Base-by-base conservation (phyloP, 1,140 invertebrate genomes). In the Drosophila micromelanica region DNA sequence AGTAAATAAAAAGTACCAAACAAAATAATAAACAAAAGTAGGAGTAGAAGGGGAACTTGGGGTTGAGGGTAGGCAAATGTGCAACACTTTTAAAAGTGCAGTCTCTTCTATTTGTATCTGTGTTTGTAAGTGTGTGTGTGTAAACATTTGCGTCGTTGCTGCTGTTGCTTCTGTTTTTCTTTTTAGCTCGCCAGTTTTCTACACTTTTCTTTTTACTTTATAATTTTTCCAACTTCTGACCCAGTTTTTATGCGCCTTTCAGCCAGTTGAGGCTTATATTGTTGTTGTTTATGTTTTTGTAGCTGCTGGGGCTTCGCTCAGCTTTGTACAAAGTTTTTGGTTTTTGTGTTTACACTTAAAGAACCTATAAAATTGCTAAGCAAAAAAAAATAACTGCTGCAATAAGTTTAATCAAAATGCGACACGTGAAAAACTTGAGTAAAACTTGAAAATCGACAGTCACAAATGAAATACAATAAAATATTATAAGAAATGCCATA, bases 161-260 rank as follows among this genome's bases (percentile, higher is more conserved):
- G 37, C 30, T 71, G 51, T 74, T 56, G 38, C 60, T 73, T 42
- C 30, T 71, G 51, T 74, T 77, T 80, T 76, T 63, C 52, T 51
- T 84, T 67, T 70, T 60, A 69, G 74, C 77, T 76, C 52, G 69
- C 75, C 49, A 74, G 80, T 76, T 75, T 80, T 73, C 74, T 61
- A 72, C 75, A 84, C 81, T 81, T 87, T 86, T 86, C 82, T 80
- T 65, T 73, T 75, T 84, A 76, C 75, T 78, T 86, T 75, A 85
- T 86, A 85, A 78, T 85, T 86, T 86, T 86, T 81, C 81, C 82
- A 86, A 86, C 82, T 81, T 86, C 87, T 86, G 81, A 86, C 81
- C 81, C 82, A 86, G 74, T 81, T 86, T 60, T 45, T 62, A 20
- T 61, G 49, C 49, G 62, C 40, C 48, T 37, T 51, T 38, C 17